phyloP scores from a whole-genome alignment of 1,140 invertebrate species.

The Drosophila asahinai region DNA sequence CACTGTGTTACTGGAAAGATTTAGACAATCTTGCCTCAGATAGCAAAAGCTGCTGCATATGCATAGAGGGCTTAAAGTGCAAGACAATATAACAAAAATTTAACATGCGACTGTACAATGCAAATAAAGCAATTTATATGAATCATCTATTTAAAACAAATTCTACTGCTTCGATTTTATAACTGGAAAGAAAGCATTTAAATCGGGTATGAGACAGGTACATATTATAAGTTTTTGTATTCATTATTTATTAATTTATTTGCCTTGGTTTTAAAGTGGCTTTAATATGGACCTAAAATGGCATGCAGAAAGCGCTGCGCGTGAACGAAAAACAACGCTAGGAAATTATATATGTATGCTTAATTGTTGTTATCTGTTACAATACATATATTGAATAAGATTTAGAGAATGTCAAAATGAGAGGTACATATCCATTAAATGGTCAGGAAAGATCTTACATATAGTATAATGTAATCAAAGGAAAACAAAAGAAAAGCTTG shows the following conservation, averaged over 20 bases:
- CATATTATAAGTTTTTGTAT: not conserved
- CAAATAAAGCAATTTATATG: slow-evolving; percentile 14
- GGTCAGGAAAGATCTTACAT: not conserved
- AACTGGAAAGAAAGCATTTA: not conserved
- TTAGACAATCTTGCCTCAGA: not conserved
- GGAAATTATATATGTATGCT: not conserved
- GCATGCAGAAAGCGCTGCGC: not conserved
- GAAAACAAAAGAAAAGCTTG: not conserved
- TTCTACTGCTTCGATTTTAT: not conserved
- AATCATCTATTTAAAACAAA: slow-evolving; percentile 5
- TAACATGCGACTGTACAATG: slow-evolving; percentile 17
- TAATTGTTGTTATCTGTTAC: not conserved
- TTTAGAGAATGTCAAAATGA: not conserved
- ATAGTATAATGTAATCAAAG: too few species aligned
- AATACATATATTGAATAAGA: not conserved
- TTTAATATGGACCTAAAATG: not conserved
- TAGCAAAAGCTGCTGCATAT: slow-evolving; percentile 30
- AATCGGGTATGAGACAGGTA: not conserved
- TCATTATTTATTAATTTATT: not conserved
- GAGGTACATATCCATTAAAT: not conserved
- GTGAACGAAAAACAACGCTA: not conserved
- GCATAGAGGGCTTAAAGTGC: slow-evolving; percentile 44
- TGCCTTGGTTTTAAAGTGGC: too few species aligned
- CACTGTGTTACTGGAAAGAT: slow-evolving; percentile 9
- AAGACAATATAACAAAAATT: slow-evolving; percentile 29